Evolutionary conservation across 2,797 vertebrate genomes (phyloP).

Genomic region (Myotis findleyi): DNA sequence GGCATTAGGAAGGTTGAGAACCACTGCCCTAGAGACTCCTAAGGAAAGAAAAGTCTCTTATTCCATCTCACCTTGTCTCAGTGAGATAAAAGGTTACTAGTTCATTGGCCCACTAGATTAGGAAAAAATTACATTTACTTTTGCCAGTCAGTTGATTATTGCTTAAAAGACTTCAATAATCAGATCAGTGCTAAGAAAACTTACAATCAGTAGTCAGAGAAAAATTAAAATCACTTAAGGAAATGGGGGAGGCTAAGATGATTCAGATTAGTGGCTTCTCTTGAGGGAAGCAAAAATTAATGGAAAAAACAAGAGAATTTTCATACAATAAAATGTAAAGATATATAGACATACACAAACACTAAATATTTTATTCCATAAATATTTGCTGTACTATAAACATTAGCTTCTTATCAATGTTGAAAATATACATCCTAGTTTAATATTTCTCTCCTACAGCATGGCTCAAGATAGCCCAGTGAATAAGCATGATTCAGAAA

Average conservation of each 20-base stretch:
- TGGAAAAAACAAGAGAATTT: neutral
- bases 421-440: conserved; percentile 68
- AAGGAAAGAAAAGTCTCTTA: conserved; percentile 9
- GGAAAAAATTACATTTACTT: neutral
- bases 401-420: conserved; percentile 49
- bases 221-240: conserved; percentile 23
- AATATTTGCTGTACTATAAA: neutral
- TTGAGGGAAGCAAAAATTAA: conserved; percentile 8
- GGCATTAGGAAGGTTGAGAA: no score
- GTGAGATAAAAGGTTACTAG: neutral
- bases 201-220: conserved; percentile 4
- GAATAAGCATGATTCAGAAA: conserved; percentile 75
- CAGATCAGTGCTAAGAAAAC: conserved; percentile 22
- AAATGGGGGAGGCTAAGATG: neutral
- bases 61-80: neutral
- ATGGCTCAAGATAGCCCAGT: conserved; percentile 59
- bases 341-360: neutral
- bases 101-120: neutral
- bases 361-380: neutral
- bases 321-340: conserved; percentile 11
- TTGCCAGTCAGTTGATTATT: neutral
- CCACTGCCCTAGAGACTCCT: neutral
- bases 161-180: conserved; percentile 14
- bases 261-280: conserved; percentile 2
- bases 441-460: conserved; percentile 66